Evolutionary conservation across 2,113 vertebrate genomes (phyloP), one percentile per base, ranked within the genome.

Genomic region (Tretioscincus oriximinensis): DNA sequence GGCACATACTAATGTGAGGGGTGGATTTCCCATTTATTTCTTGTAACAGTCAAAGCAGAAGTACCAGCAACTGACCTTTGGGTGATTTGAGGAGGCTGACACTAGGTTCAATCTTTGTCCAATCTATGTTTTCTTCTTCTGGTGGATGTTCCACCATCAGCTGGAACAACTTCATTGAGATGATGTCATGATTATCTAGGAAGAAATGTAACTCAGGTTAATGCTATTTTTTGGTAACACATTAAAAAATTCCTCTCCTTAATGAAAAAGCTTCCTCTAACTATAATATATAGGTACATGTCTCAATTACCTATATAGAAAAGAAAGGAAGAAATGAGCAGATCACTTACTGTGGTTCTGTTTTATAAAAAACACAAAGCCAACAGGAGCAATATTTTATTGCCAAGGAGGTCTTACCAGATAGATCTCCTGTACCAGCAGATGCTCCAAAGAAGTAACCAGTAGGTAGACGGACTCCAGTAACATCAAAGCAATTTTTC

Each of bases 141-240:
- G 95, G 86, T 0, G 96, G 96, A 86, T 99, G 98, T 47, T 99
- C 98, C 11, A 99, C 98, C 96, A 97, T 98, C 83, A 99, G 95
- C 94, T 99, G 98, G 93, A 99, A 99, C 26, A 99, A 93, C 94
- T 99, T 99, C 97, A 99, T 97, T 0, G 98, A 99, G 93, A 99
- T 97, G 80, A 99, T 96, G 90, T 99, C 98, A 0, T 99, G 98
- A 92, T 99, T 99, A 88, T 99, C 98, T 99, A 92, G 20, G 65
- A 83, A 90, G 74, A 31, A 89, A 73, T 9, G 80, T 5, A 12
- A 61, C 1, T 41, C 78, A 51, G 41, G 4, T 29, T 73, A 65
- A n/a, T 1, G 35, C 61, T 77, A 31, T 0, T 1, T 9, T 1
- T 7, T 65, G 45, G 88, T 65, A 76, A 58, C 21, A 4, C 76